Base-by-base conservation (phyloP, 1,140 invertebrate species). In the Mizuhopecten yessoensis region DNA sequence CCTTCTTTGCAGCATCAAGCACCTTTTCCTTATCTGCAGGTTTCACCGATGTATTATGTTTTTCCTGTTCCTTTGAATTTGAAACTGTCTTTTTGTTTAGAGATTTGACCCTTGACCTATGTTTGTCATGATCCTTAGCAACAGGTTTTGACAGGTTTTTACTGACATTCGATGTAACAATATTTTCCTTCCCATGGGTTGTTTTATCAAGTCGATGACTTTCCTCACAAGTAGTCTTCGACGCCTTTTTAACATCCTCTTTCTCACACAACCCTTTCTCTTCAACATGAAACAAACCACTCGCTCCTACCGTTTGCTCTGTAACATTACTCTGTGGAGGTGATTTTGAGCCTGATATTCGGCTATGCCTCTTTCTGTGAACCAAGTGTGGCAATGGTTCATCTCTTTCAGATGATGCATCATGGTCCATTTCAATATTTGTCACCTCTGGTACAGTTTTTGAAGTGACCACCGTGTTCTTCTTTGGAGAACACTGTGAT, bases 331-430 rank as follows among this genome's bases (percentile, higher is more conserved):
- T 75, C 2, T n/a, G 57, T 29, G n/a, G n/a, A 75, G 57, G 57
- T 11, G 57, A 75, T 29, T 5, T 75, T 75, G 57, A 75, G 3
- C 57, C 57, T 0, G 57, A 75, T n/a, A 9, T 75, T 29, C 57
- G 57, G n/a, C 29, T 75, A 29, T 75, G 57, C n/a, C 57, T 75
- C 57, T 75, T 75, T 75, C 5, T 75, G n/a, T 75, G 57, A n/a
- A 75, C 57, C 57, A 75, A 29, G 11, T 75, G 57, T 29, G 57
- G 57, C 11, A 75, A 75, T 75, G 57, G 9, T 7, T 75, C 57
- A 75, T 75, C 57, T 75, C 57, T 75, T 75, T 75, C 57, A 29
- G 57, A 75, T 75, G 57, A 75, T 17, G 57, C 23, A 75, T 75
- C 57, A 75, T 29, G 23, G 57, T 75, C 57, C 2, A 29, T n/a